Conservation (phyloP, 2,888 invertebrate species). For the Cepaea hortensis region DNA sequence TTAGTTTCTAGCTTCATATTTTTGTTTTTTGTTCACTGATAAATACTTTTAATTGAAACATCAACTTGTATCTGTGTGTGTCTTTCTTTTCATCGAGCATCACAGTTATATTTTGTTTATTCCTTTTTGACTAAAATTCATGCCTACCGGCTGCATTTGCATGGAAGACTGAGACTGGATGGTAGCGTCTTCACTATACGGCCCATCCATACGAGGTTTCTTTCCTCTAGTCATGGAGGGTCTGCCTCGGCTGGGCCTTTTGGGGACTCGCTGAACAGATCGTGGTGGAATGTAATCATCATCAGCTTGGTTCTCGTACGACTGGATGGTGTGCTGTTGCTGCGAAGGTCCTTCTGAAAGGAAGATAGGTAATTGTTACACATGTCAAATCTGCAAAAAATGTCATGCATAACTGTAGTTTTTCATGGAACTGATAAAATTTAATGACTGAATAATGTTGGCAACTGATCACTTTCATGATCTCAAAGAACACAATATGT, state of each 20-base stretch:
- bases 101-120: too few relatives aligned
- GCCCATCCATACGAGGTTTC: constrained; percentile 50
- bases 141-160: constrained; percentile 22
- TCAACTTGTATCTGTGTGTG: too few relatives aligned
- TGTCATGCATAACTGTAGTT: too few relatives aligned
- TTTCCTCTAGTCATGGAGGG: constrained; percentile 51
- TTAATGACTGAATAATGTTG: too few relatives aligned
- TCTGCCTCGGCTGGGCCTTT: constrained; percentile 37
- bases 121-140: background rate
- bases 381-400: background rate
- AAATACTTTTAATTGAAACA: too few relatives aligned
- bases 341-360: constrained; percentile 15
- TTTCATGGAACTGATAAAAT: too few relatives aligned
- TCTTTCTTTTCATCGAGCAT: too few relatives aligned
- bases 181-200: constrained; percentile 45
- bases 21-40: too few relatives aligned
- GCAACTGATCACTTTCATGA: too few relatives aligned
- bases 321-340: constrained; percentile 16
- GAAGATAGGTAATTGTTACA: background rate
- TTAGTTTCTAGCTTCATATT: too few relatives aligned
- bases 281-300: constrained; percentile 39
- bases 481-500: too few relatives aligned
- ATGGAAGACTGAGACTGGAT: constrained; percentile 36
- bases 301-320: constrained; percentile 30
- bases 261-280: constrained; percentile 36